A percentile compares a stretch with the other conserved stretches of the same genome.
Conservation (phyloP, 2,113 vertebrate species). For the Etheostoma cragini region DNA sequence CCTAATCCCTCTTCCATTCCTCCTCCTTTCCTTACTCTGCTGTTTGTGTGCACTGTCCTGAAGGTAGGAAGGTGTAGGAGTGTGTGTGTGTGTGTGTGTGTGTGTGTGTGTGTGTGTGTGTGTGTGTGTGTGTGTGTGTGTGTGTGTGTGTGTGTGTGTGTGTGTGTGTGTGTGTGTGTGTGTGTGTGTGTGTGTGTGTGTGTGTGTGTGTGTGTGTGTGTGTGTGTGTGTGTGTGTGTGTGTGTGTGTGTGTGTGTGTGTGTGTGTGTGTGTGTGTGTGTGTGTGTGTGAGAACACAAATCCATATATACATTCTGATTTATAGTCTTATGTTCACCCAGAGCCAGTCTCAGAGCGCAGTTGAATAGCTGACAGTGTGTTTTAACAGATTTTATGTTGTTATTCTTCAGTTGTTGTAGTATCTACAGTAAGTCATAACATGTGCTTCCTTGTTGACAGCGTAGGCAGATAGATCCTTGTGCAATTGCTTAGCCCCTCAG, state of each 20-base stretch:
- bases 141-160: background rate
- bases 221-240: background rate
- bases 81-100: background rate
- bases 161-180: constrained; percentile 1
- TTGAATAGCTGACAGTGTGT: background rate
- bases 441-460: background rate
- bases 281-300: background rate
- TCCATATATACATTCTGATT: constrained; percentile 7
- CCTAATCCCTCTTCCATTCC: constrained; percentile 57
- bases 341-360: constrained; percentile 1
- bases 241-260: background rate
- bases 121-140: background rate
- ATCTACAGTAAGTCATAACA: background rate
- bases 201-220: background rate
- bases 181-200: background rate
- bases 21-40: constrained; percentile 16
- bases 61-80: background rate
- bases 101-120: background rate
- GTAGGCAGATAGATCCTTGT: background rate
- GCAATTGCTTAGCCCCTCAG: background rate
- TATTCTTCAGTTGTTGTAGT: background rate
- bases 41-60: constrained; percentile 26
- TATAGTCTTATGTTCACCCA: constrained; percentile 38
- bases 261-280: background rate
- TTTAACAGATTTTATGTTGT: background rate